These are phyloP conservation scores for Pelochelys cantorii DNA, from an alignment of 2,797 vertebrate species.

Conservation along the genomic window DNA sequence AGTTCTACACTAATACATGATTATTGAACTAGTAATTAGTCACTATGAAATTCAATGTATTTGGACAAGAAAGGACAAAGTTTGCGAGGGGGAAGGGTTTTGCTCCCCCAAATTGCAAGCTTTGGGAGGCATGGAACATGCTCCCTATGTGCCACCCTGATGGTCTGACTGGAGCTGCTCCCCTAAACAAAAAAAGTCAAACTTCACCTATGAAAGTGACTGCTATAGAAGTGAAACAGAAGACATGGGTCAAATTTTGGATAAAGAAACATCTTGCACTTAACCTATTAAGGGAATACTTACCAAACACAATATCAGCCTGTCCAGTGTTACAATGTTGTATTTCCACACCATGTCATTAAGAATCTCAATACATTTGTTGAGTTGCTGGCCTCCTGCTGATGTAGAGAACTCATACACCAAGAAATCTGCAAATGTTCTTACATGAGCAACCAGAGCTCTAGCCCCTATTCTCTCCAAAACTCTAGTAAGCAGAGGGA, in stretches of 20 bases:
- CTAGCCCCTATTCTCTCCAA: conserved; percentile 96
- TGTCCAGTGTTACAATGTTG: conserved; percentile 97
- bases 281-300: conserved; percentile 58
- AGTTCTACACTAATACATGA: background rate
- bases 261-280: background rate
- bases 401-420: conserved; percentile 99
- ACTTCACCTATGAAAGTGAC: background rate
- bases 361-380: conserved; percentile 99
- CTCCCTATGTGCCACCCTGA: rapidly evolving
- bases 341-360: conserved; percentile 99
- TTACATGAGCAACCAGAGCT: conserved; percentile 95
- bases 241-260: background rate
- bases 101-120: too few relatives aligned
- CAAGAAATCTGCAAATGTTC: conserved; percentile 97
- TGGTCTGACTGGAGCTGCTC: background rate
- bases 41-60: background rate
- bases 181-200: background rate
- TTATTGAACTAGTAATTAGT: background rate
- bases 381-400: conserved; percentile 96
- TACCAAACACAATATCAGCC: conserved; percentile 97
- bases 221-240: background rate
- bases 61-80: background rate
- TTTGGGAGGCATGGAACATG: background rate
- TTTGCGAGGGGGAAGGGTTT: background rate
- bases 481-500: conserved; percentile 83